Base-by-base conservation (phyloP, 1,140 invertebrate species). In the Pemphigus obesinymphae region DNA sequence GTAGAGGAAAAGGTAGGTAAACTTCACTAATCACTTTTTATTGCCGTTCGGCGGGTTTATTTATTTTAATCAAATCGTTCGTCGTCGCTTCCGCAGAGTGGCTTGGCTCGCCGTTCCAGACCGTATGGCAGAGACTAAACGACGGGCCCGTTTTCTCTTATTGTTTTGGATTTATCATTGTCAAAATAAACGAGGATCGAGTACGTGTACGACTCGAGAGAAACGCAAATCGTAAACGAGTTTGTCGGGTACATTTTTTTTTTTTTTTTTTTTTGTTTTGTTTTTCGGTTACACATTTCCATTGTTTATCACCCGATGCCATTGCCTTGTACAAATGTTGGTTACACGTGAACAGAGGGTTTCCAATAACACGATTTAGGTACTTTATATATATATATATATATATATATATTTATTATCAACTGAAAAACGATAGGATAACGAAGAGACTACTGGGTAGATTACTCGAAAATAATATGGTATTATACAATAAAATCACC, bases 51-150 rank as follows among this genome's bases (percentile, higher is more conserved):
- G 20, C 50, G 50, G 53, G 20, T 23, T 78, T 58, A 78, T 78
- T 78, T 78, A 78, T 78, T 58, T 58, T 53, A 58, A 78, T 78
- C 50, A 78, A 78, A 78, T 61, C 53, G 23, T 78, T 43, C 55
- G 53, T 37, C 75, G 37, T 58, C 34, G 34, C 23, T 20, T 43
- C n/a, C 34, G 20, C 31, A 7, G 61, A 66, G n/a, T 34, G 20
- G 20, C 31, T 37, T 40, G 37, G 10, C 37, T 4, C 37, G 37
- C 37, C 37, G 37, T 10, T 40, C 37, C 37, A 4, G 37, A 40
- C 37, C 37, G 4, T 10, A 26, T 50, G 31, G 13, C 53, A 78
- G 73, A 40, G 31, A 61, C 75, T 78, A 78, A 78, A 61, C 53
- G 53, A 58, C 75, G n/a, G 13, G 53, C 13, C 34, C 34, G 23